A percentile compares a stretch with the other conserved stretches of the same genome.
Evolutionary conservation across 2,113 vertebrate species (phyloP).

Genomic region (Agelaius tricolor): DNA sequence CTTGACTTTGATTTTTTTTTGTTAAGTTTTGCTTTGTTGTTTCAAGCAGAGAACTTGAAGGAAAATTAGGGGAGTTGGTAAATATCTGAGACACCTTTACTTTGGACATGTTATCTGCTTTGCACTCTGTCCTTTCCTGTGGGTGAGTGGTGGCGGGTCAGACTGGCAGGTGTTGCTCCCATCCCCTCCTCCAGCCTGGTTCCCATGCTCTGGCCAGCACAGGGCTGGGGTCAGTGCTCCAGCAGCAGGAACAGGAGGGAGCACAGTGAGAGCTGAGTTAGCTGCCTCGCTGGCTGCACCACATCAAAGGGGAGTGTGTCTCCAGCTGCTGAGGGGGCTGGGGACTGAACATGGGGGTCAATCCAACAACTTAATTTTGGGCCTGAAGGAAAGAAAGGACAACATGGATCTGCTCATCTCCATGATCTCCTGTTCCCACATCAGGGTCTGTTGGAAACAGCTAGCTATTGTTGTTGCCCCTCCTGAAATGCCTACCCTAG

Average conservation of each 20-base stretch:
- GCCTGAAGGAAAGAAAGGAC: not conserved
- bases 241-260: not conserved
- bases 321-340: not conserved
- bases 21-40: not conserved
- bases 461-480: accelerated
- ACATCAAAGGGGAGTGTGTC: constrained; percentile 8
- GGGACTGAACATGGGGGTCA: not conserved
- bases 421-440: not conserved
- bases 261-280: not conserved
- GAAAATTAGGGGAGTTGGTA: not conserved
- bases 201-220: not conserved
- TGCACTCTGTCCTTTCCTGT: not conserved
- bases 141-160: accelerated
- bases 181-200: not conserved
- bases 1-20: not conserved
- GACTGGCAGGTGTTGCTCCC: not conserved
- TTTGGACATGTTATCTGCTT: not conserved
- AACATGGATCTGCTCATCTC: not conserved
- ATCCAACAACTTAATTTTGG: not conserved
- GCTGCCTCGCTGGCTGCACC: not conserved
- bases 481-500: not conserved
- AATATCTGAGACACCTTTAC: not conserved
- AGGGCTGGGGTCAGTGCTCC: not conserved
- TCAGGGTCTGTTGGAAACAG: not conserved
- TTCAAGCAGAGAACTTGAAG: not conserved